Percentiles rank a stretch among this genome's conserved stretches.
phyloP scores from a whole-genome alignment of 2,888 invertebrate genomes.

The Chouioia cunea region DNA sequence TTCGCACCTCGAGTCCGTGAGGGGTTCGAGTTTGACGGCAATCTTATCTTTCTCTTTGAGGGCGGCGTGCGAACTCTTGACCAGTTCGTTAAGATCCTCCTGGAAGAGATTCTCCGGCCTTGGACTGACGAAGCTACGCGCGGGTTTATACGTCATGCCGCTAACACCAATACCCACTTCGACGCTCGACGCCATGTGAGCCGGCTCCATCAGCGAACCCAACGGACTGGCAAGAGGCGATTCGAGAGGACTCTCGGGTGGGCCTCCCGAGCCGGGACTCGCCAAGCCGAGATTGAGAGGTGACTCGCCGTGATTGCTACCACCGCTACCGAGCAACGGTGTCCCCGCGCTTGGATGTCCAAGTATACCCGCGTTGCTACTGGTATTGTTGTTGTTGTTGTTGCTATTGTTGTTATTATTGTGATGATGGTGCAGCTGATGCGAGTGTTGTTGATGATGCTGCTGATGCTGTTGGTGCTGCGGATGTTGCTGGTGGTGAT shows the following conservation, averaged over 20 bases:
- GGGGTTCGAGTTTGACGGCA: constrained; percentile 81
- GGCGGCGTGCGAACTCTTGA: constrained; percentile 71
- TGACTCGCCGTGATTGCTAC: constrained; percentile 68
- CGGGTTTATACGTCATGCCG: constrained; percentile 76
- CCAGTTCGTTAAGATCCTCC: constrained; percentile 75
- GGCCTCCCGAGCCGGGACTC: constrained; percentile 69
- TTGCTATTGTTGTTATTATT: constrained; percentile 10
- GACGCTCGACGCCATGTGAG: constrained; percentile 70
- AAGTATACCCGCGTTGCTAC: constrained; percentile 63
- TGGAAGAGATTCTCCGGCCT: constrained; percentile 75
- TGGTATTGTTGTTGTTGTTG: constrained; percentile 59
- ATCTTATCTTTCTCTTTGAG: constrained; percentile 69
- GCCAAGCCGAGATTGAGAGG: constrained; percentile 70
- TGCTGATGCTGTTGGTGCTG: constrained; percentile 52
- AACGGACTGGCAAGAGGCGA: constrained; percentile 75
- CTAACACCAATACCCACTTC: constrained; percentile 74
- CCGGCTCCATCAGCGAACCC: constrained; percentile 77
- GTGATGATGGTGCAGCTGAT: constrained; percentile 11
- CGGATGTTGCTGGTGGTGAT: constrained; percentile 54
- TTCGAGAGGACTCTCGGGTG: constrained; percentile 72
- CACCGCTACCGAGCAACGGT: constrained; percentile 67
- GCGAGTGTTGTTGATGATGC: constrained; percentile 56
- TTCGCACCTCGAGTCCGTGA: constrained; percentile 77
- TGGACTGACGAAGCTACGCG: constrained; percentile 75
- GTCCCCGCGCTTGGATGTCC: constrained; percentile 69